Evolutionary conservation across 2,888 invertebrate species (phyloP).

Genomic region (Syritta pipiens): DNA sequence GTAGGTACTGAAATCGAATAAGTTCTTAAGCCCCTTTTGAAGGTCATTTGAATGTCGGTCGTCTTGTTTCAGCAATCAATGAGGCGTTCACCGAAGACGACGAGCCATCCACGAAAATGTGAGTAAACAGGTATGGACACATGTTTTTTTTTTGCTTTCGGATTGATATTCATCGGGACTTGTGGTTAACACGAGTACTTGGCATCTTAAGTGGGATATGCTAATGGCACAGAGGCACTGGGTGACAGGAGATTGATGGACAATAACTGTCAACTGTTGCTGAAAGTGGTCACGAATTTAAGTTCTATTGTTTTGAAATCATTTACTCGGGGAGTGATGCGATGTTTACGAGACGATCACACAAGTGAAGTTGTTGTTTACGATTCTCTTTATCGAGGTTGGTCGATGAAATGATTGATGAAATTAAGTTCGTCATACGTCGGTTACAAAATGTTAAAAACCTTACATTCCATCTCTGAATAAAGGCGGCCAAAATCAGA

Average conservation of each 20-base stretch:
- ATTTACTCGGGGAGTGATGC: not conserved
- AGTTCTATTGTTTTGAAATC: not conserved
- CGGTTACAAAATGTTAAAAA: too few species aligned
- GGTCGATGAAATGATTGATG: too few species aligned
- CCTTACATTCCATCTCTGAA: too few species aligned
- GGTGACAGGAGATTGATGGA: conserved; percentile 35
- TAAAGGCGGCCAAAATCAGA: too few species aligned
- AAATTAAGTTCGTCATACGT: too few species aligned
- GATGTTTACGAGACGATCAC: not conserved
- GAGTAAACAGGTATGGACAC: conserved; percentile 37
- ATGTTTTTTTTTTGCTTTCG: not conserved
- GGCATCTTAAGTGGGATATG: conserved; percentile 26
- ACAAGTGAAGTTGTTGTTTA: not conserved
- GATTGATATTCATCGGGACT: conserved; percentile 21
- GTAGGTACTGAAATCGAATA: conserved; percentile 23
- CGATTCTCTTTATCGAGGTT: too few species aligned
- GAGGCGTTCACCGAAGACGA: conserved; percentile 49
- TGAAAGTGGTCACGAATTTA: conserved; percentile 15
- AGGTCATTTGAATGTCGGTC: conserved; percentile 5
- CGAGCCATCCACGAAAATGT: conserved; percentile 46
- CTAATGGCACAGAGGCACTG: conserved; percentile 1
- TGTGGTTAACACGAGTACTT: conserved; percentile 29
- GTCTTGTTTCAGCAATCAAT: conserved; percentile 46
- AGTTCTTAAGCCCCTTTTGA: not conserved
- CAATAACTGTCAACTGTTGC: not conserved